A percentile compares a stretch with the other conserved stretches of the same genome.
Conservation (phyloP, 2,888 invertebrate genomes). For the Yponomeuta plumbellus region DNA sequence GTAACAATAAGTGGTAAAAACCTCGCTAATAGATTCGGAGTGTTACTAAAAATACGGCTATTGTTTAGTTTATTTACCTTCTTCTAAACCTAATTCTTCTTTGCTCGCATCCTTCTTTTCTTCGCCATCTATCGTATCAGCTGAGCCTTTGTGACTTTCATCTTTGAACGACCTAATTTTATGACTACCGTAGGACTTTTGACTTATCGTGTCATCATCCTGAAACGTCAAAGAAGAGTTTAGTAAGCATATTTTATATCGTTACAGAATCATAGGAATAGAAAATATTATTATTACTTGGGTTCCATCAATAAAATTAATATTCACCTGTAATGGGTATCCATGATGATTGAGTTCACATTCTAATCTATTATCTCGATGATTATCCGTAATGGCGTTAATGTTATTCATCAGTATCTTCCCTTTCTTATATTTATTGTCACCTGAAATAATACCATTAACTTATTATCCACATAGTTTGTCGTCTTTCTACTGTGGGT, state of each 20-base stretch:
- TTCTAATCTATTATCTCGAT: constrained; percentile 85
- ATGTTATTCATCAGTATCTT: constrained; percentile 88
- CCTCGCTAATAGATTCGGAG: background rate
- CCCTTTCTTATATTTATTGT: constrained; percentile 89
- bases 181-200: constrained; percentile 94
- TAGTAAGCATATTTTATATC: background rate
- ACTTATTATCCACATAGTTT: constrained; percentile 23
- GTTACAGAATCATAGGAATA: background rate
- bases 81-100: constrained; percentile 91
- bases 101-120: constrained; percentile 93
- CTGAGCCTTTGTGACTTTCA: constrained; percentile 93
- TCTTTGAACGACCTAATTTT: constrained; percentile 92
- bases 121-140: constrained; percentile 90
- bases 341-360: constrained; percentile 85
- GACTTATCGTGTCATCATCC: constrained; percentile 89
- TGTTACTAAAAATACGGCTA: background rate
- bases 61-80: constrained; percentile 65
- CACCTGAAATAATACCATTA: constrained; percentile 71
- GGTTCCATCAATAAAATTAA: background rate
- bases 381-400: constrained; percentile 86
- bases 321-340: constrained; percentile 75
- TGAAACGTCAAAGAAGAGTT: constrained; percentile 32
- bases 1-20: background rate
- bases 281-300: background rate
- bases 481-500: background rate